Conservation (phyloP, 1,140 invertebrate genomes). For the Phortica variegata region DNA sequence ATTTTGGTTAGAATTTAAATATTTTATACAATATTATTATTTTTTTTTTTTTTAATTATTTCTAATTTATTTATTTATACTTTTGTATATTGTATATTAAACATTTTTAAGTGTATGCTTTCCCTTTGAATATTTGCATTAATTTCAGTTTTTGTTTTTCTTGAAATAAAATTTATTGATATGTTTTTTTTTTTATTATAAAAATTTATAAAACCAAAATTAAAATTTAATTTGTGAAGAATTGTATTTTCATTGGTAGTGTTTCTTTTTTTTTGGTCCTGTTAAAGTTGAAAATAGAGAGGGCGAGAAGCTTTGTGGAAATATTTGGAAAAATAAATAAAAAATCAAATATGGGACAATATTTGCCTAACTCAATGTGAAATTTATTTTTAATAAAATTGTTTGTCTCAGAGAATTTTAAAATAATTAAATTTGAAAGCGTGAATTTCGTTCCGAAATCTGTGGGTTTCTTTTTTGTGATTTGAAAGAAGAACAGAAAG, state of each 20-base stretch:
- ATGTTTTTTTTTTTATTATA: constrained; percentile 35
- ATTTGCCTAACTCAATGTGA: too few relatives aligned
- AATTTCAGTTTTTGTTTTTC: constrained; percentile 3
- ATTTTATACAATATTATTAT: too few relatives aligned
- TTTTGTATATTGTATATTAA: constrained; percentile 13
- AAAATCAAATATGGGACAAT: too few relatives aligned
- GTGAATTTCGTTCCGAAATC: too few relatives aligned
- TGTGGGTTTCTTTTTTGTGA: too few relatives aligned
- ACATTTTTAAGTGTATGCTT: constrained; percentile 45
- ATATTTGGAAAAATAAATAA: too few relatives aligned
- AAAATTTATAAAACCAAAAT: constrained; percentile 6
- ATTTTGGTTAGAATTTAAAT: constrained; percentile 12
- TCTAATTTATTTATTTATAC: constrained; percentile 11
- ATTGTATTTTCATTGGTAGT: not conserved
- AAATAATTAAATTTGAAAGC: too few relatives aligned
- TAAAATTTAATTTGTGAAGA: not conserved
- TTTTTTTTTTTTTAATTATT: constrained; percentile 13
- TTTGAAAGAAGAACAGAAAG: too few relatives aligned
- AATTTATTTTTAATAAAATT: too few relatives aligned
- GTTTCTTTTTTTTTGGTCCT: constrained; percentile 2
- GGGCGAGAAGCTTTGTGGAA: too few relatives aligned
- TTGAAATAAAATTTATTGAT: constrained; percentile 38
- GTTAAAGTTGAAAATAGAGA: not conserved
- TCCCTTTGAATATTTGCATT: constrained; percentile 40
- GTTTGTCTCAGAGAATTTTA: too few relatives aligned